phyloP scores from a whole-genome alignment of 2,113 vertebrate genomes.

The Tachycineta bicolor region DNA sequence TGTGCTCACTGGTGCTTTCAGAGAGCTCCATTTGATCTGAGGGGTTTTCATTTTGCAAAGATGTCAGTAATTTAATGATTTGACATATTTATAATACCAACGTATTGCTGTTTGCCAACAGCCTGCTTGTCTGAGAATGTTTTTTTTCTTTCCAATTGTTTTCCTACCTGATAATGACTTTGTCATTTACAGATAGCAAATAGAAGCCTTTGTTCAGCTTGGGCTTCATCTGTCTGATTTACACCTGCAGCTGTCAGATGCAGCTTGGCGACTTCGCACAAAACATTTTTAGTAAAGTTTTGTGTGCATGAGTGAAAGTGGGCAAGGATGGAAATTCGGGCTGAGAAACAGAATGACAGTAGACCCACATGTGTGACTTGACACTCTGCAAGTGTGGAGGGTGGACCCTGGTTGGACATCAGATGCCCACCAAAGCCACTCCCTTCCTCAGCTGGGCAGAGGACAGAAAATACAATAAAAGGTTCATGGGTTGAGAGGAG shows the following conservation, averaged over 20 bases:
- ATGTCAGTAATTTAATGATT: neutral
- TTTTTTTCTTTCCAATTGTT: neutral
- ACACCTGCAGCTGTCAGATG: neutral
- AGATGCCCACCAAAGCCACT: neutral
- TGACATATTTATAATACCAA: neutral
- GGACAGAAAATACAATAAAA: neutral
- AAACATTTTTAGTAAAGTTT: neutral
- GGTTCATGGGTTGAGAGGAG: neutral
- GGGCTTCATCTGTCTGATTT: neutral
- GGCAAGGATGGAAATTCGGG: neutral
- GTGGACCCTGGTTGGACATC: neutral
- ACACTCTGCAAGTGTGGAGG: neutral
- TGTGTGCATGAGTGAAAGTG: neutral
- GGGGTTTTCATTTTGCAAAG: neutral
- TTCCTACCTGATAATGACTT: neutral
- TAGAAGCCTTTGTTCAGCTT: neutral
- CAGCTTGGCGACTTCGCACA: neutral
- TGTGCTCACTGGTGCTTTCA: neutral
- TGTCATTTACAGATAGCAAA: neutral
- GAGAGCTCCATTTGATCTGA: neutral
- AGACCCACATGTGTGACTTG: neutral
- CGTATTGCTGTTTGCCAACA: neutral
- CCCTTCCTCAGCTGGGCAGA: neutral
- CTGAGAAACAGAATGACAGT: neutral
- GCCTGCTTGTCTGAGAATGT: neutral